Evolutionary conservation across 2,797 vertebrate genomes (phyloP), one percentile per base, ranked within the genome.

Genomic region (Melanotaenia trifasciata): DNA sequence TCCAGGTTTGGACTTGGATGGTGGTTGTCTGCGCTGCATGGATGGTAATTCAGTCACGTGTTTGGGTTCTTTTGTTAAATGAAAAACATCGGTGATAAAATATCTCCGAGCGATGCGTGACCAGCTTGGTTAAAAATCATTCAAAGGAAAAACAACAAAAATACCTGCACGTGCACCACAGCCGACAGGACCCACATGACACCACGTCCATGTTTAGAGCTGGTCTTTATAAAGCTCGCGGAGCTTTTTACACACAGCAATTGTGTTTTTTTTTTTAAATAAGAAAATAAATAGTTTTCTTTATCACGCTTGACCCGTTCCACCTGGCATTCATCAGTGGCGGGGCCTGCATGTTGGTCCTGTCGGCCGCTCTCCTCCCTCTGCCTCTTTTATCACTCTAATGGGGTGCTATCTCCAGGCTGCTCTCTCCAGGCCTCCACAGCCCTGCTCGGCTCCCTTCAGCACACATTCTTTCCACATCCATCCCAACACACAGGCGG

Each of bases 321-420:
- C 92, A 95, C 94, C 92, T 94, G 94, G 92, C 88, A 90, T 94
- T 94, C 94, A 94, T 94, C 94, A 95, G 93, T 77, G 28, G 83
- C 72, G 64, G 84, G 90, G 87, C 62, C 73, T 84, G 88, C 90
- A 80, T 91, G 92, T 87, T 80, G 89, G 92, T 90, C 90, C 88
- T 94, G 91, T 94, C 93, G 86, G 86, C 90, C 86, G 72, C 74
- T 74, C 85, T 87, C 94, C 94, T 94, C 88, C 90, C 86, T 93
- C 79, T 66, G 18, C 89, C 84, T 92, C 92, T 87, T 94, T 95
- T 94, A 94, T 94, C 89, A 91, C 94, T 94, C 93, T 88, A 94
- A 94, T 94, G 89, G 92, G 81, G 86, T 93, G 81, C 87, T 95
- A 89, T 96, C 93, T 94, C 90, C 90, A 85, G 89, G 85, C 1